Conservation (phyloP, 2,888 invertebrate genomes). For the Drosophila neoperkinsi region DNA sequence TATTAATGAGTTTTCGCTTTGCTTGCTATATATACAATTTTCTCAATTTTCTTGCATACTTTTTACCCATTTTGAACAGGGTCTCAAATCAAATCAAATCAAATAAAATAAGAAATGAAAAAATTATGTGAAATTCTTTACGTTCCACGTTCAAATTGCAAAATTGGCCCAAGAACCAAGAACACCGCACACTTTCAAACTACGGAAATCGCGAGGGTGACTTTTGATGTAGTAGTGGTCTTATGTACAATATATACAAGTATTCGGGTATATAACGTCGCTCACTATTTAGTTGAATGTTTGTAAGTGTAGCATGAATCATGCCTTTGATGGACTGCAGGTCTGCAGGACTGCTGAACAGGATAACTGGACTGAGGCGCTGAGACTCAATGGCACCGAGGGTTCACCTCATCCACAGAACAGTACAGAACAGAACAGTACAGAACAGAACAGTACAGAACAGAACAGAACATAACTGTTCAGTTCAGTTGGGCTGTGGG, state of each 20-base stretch:
- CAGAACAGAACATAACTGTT: background rate
- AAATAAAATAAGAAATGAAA: background rate
- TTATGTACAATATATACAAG: background rate
- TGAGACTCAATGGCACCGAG: slow-evolving; percentile 34
- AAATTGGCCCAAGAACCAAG: background rate
- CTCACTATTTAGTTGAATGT: slow-evolving; percentile 69
- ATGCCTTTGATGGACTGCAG: slow-evolving; percentile 49
- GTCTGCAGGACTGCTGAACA: slow-evolving; percentile 28
- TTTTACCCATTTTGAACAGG: background rate
- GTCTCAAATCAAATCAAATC: background rate
- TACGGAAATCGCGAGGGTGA: slow-evolving; percentile 37
- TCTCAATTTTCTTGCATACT: background rate
- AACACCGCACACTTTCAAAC: background rate
- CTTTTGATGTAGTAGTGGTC: slow-evolving; percentile 31
- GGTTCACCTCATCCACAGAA: slow-evolving; percentile 31
- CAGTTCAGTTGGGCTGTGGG: slow-evolving; percentile 16
- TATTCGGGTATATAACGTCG: slow-evolving; percentile 22
- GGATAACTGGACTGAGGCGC: slow-evolving; percentile 14
- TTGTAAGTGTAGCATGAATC: slow-evolving; percentile 71
- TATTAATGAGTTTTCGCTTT: background rate
- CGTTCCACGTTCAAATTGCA: background rate
- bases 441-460: background rate
- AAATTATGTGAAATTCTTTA: background rate
- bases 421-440: background rate
- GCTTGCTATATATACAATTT: background rate